Base-by-base conservation (phyloP, 2,888 invertebrate genomes). In the Saturnia pavonia region DNA sequence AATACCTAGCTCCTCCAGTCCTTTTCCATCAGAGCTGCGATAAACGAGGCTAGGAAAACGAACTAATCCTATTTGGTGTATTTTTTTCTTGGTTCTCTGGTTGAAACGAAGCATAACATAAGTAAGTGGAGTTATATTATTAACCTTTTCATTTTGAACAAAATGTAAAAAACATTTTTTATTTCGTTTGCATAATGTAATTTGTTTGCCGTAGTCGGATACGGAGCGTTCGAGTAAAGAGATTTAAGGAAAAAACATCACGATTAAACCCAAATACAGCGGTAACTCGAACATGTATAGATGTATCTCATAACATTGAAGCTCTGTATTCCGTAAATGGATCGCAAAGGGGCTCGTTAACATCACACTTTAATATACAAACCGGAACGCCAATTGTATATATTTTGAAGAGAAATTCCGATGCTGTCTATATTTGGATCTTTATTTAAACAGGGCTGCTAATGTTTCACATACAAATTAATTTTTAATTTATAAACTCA, bases 331-430 rank as follows among this genome's bases (percentile, higher is more conserved):
- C 65, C 65, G 40, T 40, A 65, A 40, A 65, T 34, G 65, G 65
- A 65, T 40, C 40, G 40, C 1, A 65, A 65, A 60, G 57, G 19
- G 40, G 65, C 19, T 65, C 65, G 65, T 65, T 65, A 65, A 65
- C 65, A 65, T 40, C 40, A 8, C 40, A 65, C 65, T 27, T 60
- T 40, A 40, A 65, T 65, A 34, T 40, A 65, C 65, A 40, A 40
- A 19, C 65, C 65, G 65, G 65, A 65, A 65, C 65, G 65, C 40
- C 65, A 65, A 65, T 65, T 65, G 65, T 65, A 27, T 14, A 40
- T 65, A n/a, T 65, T 11, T 40, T 7, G 65, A 14, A 40, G 65
- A 65, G 65, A 40, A 65, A 65, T 65, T 65, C 65, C 65, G 19
- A 40, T 40, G 40, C 65, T 16, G 27, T 34, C 63, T 65, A 65